A percentile compares a stretch with the other conserved stretches of the same genome.
Evolutionary conservation across 2,113 vertebrate species (phyloP).

Genomic region (Probosciger aterrimus): DNA sequence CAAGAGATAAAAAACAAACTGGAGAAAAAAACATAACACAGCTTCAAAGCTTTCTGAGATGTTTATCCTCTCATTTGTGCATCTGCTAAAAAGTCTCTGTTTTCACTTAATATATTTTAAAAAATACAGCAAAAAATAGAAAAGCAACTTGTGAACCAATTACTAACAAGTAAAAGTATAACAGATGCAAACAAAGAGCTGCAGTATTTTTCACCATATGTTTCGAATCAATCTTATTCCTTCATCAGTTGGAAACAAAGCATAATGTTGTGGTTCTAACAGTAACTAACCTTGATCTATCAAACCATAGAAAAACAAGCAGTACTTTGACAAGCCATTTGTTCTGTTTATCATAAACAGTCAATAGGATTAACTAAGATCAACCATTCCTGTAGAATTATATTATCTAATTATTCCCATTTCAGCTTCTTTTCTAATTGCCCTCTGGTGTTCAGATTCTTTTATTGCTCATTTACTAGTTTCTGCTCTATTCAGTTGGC

Average conservation of each 20-base stretch:
- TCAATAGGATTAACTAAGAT: neutral
- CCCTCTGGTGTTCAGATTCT: conserved; percentile 12
- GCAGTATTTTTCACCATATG: conserved; percentile 63
- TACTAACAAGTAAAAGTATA: conserved; percentile 61
- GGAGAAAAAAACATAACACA: conserved; percentile 44
- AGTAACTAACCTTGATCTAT: conserved; percentile 48
- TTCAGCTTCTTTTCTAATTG: conserved; percentile 19
- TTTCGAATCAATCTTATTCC: conserved; percentile 71
- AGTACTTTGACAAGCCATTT: conserved; percentile 23
- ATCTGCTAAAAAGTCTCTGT: conserved; percentile 59
- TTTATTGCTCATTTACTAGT: neutral
- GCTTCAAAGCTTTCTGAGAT: conserved; percentile 51
- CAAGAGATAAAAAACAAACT: conserved; percentile 55
- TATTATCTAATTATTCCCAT: neutral
- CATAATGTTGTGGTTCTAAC: conserved; percentile 41
- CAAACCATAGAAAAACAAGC: conserved; percentile 39
- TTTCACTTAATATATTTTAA: conserved; percentile 65
- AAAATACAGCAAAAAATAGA: conserved; percentile 32
- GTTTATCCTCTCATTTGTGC: conserved; percentile 68
- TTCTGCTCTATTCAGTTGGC: neutral
- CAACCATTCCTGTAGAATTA: neutral
- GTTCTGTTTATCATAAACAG: neutral
- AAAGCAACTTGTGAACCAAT: conserved; percentile 67
- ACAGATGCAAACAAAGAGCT: conserved; percentile 63
- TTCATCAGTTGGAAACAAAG: conserved; percentile 70